A percentile compares a stretch with the other conserved stretches of the same genome.
Conservation (phyloP, 2,888 invertebrate species). For the Cordylochernes scorpioides region DNA sequence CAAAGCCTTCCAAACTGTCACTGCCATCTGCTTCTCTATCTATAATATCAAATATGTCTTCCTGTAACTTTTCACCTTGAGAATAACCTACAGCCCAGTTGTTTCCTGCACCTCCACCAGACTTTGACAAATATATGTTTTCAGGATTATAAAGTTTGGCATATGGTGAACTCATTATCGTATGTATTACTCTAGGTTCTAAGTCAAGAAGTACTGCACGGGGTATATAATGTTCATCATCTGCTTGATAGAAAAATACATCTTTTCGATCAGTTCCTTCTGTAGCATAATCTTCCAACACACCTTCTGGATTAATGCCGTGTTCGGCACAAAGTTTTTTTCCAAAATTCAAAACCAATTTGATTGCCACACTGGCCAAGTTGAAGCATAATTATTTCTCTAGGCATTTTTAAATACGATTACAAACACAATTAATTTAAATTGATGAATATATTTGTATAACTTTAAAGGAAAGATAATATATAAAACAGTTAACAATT, state of each 20-base stretch:
- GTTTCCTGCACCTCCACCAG: slow-evolving; percentile 95
- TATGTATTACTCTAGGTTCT: slow-evolving; percentile 88
- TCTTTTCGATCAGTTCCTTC: slow-evolving; percentile 79
- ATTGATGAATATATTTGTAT: too few species aligned
- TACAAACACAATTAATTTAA: too few species aligned
- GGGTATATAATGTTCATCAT: slow-evolving; percentile 96
- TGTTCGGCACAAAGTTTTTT: slow-evolving; percentile 87
- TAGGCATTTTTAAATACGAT: slow-evolving; percentile 53
- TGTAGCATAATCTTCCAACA: slow-evolving; percentile 67
- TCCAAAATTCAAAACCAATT: slow-evolving; percentile 99
- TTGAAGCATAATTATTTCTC: slow-evolving; percentile 92
- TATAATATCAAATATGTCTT: slow-evolving; percentile 92
- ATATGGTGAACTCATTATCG: slow-evolving; percentile 78
- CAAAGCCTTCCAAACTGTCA: slow-evolving; percentile 92
- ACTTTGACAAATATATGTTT: slow-evolving; percentile 80
- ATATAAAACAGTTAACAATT: too few species aligned
- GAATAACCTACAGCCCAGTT: slow-evolving; percentile 91
- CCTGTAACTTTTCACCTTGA: slow-evolving; percentile 65
- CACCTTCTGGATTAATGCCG: slow-evolving; percentile 86
- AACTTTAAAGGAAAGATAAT: too few species aligned
- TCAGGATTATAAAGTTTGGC: slow-evolving; percentile 90
- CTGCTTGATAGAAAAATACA: slow-evolving; percentile 96
- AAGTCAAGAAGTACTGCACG: slow-evolving; percentile 79
- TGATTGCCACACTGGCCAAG: slow-evolving; percentile 97
- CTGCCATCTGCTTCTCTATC: slow-evolving; percentile 95